Evolutionary conservation across 2,797 vertebrate genomes (phyloP), one percentile per base, ranked within the genome.

Genomic region (Kryptolebias ocellatus): DNA sequence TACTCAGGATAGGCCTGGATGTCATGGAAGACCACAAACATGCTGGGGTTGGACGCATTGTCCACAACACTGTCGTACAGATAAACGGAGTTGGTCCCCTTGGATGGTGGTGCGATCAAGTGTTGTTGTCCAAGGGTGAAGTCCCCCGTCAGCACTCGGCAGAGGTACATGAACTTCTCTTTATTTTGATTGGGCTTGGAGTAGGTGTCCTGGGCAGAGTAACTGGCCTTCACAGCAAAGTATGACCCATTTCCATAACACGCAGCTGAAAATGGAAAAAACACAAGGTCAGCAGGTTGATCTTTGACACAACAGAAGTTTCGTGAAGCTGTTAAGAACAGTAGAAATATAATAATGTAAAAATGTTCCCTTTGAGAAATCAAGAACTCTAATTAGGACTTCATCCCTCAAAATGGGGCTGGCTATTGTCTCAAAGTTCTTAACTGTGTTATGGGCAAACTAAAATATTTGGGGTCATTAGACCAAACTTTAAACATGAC

Each of bases 21-120:
- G 80, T 98, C 97, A 46, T 88, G 90, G 89, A 98, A 98, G 70
- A 96, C 89, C 12, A 96, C 87, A 75, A 95, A 98, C 72, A 98
- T 80, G 2, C 0, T 18, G 6, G 96, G 96, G 0, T 0, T 24
- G 0, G 0, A 0, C 1, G 3, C 0, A 0, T 87, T n/a, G 63
- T 98, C 89, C 20, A 95, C 94, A 5, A 96, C 94, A 0, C 95
- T 96, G 86, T 97, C 95, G 0, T 89, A 98, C 1, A 79, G 71
- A 14, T 91, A 83, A 50, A 74, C 15, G 3, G 67, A 46, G 28
- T 78, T 72, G 14, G 17, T 0, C 4, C 15, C 4, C 79, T 93
- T 97, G 16, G 79, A 0, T 3, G 96, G 96, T 1, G 96, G 94
- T 1, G 64, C 79, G 5, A 93, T 20, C 67, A 95, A 89, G 11